Evolutionary conservation across 2,113 vertebrate genomes (phyloP), one percentile per base, ranked within the genome.

Genomic region (Engraulis encrasicolus): DNA sequence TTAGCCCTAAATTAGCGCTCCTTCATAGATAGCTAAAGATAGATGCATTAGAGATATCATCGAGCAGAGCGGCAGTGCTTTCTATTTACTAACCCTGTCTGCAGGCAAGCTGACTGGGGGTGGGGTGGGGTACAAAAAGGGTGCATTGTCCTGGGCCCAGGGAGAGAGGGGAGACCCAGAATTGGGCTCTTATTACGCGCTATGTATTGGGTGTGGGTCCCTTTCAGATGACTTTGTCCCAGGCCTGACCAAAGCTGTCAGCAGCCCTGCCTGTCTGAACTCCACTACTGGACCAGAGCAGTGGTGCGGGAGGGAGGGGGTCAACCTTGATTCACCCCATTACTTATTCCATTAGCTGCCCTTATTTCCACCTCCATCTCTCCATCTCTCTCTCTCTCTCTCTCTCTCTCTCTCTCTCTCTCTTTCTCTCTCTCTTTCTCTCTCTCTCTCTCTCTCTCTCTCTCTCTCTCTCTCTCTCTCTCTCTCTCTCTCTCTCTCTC

Each of bases 21-120:
- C 15, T 81, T 84, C 50, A 54, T 1, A 34, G 48, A 50, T 61
- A 50, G 37, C 7, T 80, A 83, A 85, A 84, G 83, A 83, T 85
- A 85, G 61, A 81, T 58, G 37, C 83, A 82, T 85, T 82, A 78
- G 54, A 77, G n/a, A 6, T 48, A 36, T 9, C 81, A 34, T 15
- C 27, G 34, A 80, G 81, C 49, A 83, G 36, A 48, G 45, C 20
- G n/a, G n/a, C n/a, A n/a, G n/a, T n/a, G n/a, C 83, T 23, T 78
- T 50, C 79, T 34, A 2, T 74, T 80, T 54, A 31, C 79, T 36
- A 84, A 31, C 31, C 27, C 66, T 6, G 27, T n/a, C n/a, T n/a
- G n/a, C n/a, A n/a, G n/a, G n/a, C n/a, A n/a, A n/a, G n/a, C n/a
- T n/a, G n/a, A n/a, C n/a, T n/a, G n/a, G n/a, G n/a, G n/a, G n/a